Percentiles rank a stretch among this genome's conserved stretches.
phyloP scores from a whole-genome alignment of 2,113 vertebrate genomes.

The Epinephelus moara region DNA sequence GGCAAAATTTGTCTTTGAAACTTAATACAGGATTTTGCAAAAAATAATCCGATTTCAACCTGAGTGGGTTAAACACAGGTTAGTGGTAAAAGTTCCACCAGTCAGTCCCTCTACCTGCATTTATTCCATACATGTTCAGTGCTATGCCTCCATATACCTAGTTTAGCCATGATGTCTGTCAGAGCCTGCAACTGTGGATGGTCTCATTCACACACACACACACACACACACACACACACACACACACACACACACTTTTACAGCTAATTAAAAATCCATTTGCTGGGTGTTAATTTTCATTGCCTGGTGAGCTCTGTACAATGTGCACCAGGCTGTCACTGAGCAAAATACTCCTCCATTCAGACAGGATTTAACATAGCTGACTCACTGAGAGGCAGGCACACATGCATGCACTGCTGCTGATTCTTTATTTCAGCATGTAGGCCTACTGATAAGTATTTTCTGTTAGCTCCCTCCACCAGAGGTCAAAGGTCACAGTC shows the following conservation, averaged over 20 bases:
- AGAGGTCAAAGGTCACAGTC: slow-evolving; percentile 9
- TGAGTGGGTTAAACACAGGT: no score
- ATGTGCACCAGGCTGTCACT: slow-evolving; percentile 10
- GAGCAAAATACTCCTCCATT: slow-evolving; percentile 3
- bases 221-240: background rate
- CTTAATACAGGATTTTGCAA: no score
- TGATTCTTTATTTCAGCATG: slow-evolving; percentile 7
- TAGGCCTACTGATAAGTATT: background rate
- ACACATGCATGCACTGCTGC: background rate
- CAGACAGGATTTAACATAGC: slow-evolving; percentile 29
- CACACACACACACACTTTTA: slow-evolving; percentile 8
- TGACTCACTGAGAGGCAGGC: slow-evolving; percentile 20
- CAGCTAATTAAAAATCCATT: slow-evolving; percentile 29
- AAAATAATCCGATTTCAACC: no score
- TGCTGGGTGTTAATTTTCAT: slow-evolving; percentile 36
- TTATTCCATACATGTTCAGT: no score
- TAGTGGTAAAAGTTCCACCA: no score
- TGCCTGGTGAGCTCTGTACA: slow-evolving; percentile 18
- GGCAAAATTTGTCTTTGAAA: no score
- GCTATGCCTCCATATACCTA: no score
- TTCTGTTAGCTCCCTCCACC: background rate
- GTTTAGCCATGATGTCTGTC: no score
- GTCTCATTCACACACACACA: no score
- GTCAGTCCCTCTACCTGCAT: no score
- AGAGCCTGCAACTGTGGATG: no score